Evolutionary conservation across 2,113 vertebrate genomes (phyloP).

Genomic region (Sinosuthora webbiana): DNA sequence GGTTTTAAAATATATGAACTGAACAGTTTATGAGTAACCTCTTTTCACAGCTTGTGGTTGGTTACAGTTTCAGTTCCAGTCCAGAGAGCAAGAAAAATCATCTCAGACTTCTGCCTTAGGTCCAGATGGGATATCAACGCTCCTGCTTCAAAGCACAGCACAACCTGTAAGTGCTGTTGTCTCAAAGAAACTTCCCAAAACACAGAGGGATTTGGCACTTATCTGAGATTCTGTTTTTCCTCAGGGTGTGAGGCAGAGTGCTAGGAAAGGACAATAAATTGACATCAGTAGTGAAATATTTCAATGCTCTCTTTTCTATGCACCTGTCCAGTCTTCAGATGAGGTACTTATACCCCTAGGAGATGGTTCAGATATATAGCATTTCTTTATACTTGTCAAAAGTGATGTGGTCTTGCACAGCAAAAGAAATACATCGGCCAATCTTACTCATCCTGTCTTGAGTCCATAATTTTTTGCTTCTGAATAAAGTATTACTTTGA

Average conservation of each 20-base stretch:
- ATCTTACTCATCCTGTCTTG: neutral
- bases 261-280: neutral
- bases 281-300: neutral
- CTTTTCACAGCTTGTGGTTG: neutral
- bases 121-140: neutral
- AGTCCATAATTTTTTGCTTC: neutral
- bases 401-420: neutral
- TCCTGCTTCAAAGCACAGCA: neutral
- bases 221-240: neutral
- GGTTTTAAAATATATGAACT: constrained; percentile 18
- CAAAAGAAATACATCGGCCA: neutral
- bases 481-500: neutral
- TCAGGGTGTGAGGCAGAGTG: neutral
- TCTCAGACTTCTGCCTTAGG: neutral
- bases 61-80: neutral
- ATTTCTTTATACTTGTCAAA: neutral
- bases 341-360: neutral
- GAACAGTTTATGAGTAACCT: neutral
- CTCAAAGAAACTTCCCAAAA: neutral
- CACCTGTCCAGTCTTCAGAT: neutral
- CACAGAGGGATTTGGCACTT: neutral
- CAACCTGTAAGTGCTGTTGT: neutral
- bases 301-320: neutral
- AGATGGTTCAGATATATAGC: neutral
- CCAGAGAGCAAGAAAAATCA: neutral